Percentiles rank a stretch among this genome's conserved stretches.
phyloP scores from a whole-genome alignment of 2,113 vertebrate genomes.

The Sus scrofa region DNA sequence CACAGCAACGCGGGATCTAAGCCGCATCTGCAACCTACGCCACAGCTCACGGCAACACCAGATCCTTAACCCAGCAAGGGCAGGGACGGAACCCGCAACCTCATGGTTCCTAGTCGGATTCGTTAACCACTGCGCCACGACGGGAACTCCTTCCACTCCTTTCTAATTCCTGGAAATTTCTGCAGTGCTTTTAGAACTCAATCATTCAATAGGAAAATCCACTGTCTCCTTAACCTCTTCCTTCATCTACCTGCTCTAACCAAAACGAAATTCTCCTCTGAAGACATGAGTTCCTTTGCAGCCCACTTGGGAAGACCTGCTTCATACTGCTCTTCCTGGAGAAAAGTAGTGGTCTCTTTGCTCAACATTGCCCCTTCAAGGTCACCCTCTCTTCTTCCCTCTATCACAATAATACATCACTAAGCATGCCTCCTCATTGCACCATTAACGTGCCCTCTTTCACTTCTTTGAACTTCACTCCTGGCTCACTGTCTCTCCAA shows the following conservation, averaged over 20 bases:
- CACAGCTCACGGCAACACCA: too few relatives aligned
- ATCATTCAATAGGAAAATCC: background rate
- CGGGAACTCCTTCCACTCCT: accelerated
- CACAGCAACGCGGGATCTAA: too few relatives aligned
- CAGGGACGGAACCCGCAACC: too few relatives aligned
- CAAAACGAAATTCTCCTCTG: background rate
- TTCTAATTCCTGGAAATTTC: background rate
- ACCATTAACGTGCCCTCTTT: background rate
- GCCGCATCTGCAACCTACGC: too few relatives aligned
- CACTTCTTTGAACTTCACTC: background rate
- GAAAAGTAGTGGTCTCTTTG: background rate
- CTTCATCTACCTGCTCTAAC: background rate
- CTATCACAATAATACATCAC: background rate
- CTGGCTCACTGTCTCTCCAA: background rate
- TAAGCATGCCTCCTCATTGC: background rate
- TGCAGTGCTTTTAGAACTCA: background rate
- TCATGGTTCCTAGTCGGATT: too few relatives aligned
- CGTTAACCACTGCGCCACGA: too few relatives aligned
- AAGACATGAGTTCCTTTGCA: background rate
- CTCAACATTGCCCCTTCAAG: background rate
- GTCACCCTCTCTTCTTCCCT: background rate
- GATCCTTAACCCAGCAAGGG: too few relatives aligned
- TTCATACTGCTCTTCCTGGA: background rate
- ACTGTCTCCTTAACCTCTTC: background rate
- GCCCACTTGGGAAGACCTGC: too few relatives aligned